Evolutionary conservation across 2,113 vertebrate genomes (phyloP), one percentile per base, ranked within the genome.

Genomic region (Bagarius yarrelli): DNA sequence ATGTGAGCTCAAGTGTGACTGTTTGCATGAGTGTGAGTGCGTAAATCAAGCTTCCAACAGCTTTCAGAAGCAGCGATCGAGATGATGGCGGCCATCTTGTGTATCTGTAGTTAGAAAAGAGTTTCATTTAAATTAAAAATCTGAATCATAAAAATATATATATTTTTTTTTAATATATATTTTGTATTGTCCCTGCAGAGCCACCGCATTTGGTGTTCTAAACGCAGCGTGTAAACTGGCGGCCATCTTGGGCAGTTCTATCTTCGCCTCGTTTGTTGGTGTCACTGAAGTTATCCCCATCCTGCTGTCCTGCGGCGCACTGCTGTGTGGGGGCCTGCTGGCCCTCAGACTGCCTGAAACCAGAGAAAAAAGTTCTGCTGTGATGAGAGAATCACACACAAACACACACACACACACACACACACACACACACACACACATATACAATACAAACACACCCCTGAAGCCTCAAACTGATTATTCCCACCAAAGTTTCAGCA

Each of bases 181-280:
- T n/a, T n/a, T n/a, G n/a, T n/a, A n/a, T n/a, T n/a, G n/a, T n/a
- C n/a, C n/a, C n/a, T n/a, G n/a, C n/a, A 99, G 97, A 90, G 96
- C 96, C 67, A 98, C 97, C 0, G 97, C 96, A 9, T 98, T 98
- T 19, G 96, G 97, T 63, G 94, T 98, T 87, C 92, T 98, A 81
- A 98, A 97, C 0, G 97, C 95, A 78, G 88, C 96, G 66, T 98
- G 97, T 88, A 99, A 97, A 88, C 91, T 99, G 69, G 97, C 94
- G 0, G 96, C 96, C 59, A 94, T 98, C 84, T 88, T 99, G 85
- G 95, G 97, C 79, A 98, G 95, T 88, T 96, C 96, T 5, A 96
- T 98, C 89, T 99, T 99, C 60, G 89, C 95, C 86, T 95, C 96
- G 76, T 97, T 98, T 0, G 95, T 98, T 15, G 96, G 96, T 55